phyloP scores from a whole-genome alignment of 2,797 vertebrate species.

The Petrocephalus schoutedeni region DNA sequence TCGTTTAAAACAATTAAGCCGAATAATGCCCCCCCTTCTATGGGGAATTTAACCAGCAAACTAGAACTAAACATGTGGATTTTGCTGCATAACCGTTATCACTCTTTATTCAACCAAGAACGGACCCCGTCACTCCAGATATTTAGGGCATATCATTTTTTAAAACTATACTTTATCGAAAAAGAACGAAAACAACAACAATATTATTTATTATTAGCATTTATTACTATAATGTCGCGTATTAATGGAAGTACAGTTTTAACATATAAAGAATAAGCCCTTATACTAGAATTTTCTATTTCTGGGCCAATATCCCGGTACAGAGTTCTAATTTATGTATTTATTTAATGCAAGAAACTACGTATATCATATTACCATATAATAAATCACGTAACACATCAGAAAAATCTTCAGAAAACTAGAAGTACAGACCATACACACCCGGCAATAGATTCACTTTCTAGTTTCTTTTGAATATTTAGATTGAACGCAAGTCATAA shows the following conservation, averaged over 20 bases:
- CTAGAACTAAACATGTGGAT: slow-evolving; percentile 7
- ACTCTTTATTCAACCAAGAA: neutral
- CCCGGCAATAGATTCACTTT: slow-evolving; percentile 13
- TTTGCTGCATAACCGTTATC: neutral
- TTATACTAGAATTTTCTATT: neutral
- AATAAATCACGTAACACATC: neutral
- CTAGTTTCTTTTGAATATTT: slow-evolving; percentile 15
- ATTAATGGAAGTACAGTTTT: no score
- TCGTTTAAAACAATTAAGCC: neutral
- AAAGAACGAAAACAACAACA: neutral
- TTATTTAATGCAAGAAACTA: neutral
- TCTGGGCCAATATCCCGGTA: neutral
- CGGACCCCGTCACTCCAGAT: neutral
- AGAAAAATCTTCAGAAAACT: neutral
- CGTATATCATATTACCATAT: neutral
- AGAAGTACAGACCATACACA: neutral
- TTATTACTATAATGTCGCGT: neutral
- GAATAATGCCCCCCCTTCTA: neutral
- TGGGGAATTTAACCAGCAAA: neutral
- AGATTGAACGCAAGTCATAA: slow-evolving; percentile 31
- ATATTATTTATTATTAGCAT: neutral
- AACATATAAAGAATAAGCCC: neutral
- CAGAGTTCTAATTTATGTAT: neutral
- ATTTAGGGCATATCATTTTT: neutral
- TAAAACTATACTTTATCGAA: neutral